Conservation (phyloP, 2,888 invertebrate genomes). For the Trichopria drosophilae region DNA sequence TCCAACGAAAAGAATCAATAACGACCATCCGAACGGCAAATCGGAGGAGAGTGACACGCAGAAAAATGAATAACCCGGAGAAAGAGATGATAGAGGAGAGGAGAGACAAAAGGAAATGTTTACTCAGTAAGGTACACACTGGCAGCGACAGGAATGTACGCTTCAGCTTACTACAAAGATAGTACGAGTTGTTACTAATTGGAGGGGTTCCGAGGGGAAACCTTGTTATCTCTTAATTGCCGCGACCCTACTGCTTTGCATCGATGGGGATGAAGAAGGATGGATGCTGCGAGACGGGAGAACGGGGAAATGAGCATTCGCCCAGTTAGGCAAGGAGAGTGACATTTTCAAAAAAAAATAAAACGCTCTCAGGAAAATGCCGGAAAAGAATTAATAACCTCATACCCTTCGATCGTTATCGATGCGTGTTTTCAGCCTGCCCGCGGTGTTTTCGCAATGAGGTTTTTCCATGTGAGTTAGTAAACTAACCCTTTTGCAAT, state of each 20-base stretch:
- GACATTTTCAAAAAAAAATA: conserved; percentile 7
- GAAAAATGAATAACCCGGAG: background rate
- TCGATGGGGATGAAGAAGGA: conserved; percentile 57
- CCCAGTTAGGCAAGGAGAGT: too few species aligned
- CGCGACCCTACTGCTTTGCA: conserved; percentile 58
- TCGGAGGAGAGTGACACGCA: conserved; percentile 9
- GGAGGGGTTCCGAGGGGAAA: conserved; percentile 56
- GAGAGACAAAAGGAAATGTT: conserved; percentile 7
- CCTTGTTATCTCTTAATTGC: conserved; percentile 60
- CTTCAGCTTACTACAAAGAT: conserved; percentile 33
- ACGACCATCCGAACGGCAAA: too few species aligned
- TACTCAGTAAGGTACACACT: conserved; percentile 32
- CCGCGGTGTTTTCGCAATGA: too few species aligned
- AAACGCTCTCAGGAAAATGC: conserved; percentile 2
- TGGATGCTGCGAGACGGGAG: too few species aligned
- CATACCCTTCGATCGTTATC: too few species aligned
- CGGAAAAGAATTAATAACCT: background rate
- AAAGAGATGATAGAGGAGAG: background rate
- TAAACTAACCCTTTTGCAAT: too few species aligned
- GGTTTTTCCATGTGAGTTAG: too few species aligned
- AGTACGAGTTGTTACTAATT: conserved; percentile 56
- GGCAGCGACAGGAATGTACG: conserved; percentile 39
- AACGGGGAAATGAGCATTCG: too few species aligned
- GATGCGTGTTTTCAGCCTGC: too few species aligned
- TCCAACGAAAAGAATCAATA: too few species aligned